phyloP scores from a whole-genome alignment of 2,888 invertebrate species.

The Ophioninae sp. region DNA sequence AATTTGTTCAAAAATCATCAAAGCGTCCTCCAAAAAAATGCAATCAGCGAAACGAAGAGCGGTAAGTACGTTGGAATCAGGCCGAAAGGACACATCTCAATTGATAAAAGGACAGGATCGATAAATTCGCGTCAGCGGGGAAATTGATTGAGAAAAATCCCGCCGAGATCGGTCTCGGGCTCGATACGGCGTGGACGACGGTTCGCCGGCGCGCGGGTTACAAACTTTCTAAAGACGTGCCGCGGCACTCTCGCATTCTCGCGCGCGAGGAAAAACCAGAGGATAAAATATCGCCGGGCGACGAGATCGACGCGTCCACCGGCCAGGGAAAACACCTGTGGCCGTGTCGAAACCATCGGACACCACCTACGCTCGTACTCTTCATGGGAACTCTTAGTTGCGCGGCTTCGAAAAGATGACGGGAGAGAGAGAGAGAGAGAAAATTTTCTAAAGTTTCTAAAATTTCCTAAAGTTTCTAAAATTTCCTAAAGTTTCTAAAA shows the following conservation, averaged over 20 bases:
- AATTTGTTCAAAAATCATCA: no score
- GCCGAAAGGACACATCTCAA: no score
- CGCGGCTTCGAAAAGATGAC: conserved; percentile 18
- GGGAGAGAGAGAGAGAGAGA: conserved; percentile 10
- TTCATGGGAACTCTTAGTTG: conserved; percentile 60
- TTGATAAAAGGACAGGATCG: no score
- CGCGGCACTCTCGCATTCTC: conserved; percentile 62
- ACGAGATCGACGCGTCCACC: conserved; percentile 66
- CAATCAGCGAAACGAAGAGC: no score
- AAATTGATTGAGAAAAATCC: no score
- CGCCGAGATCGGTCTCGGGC: no score
- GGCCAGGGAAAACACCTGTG: conserved; percentile 69
- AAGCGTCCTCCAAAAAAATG: neutral
- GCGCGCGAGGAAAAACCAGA: conserved; percentile 58
- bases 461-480: no score
- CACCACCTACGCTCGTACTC: conserved; percentile 71
- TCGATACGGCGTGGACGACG: neutral
- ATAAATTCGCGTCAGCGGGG: no score
- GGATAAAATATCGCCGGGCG: conserved; percentile 71
- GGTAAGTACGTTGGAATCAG: no score
- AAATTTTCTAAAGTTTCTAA: no score
- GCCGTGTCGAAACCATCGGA: conserved; percentile 65
- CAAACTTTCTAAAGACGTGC: conserved; percentile 68
- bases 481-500: no score
- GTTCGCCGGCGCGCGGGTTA: neutral